phyloP scores from a whole-genome alignment of 2,888 invertebrate genomes.

The Apamea sordens region DNA sequence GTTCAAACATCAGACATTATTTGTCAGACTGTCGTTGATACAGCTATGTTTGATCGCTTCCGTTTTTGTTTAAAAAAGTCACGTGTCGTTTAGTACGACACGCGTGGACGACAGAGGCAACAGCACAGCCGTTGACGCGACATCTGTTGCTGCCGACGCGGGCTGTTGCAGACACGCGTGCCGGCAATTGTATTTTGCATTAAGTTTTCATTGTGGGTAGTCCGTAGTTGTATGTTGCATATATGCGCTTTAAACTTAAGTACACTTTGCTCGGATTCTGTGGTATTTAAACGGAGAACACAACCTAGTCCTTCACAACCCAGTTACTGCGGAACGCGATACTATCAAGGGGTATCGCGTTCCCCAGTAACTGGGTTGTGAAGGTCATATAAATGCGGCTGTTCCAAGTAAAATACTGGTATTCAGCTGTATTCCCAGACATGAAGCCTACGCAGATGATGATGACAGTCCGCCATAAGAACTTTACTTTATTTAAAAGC shows the following conservation, averaged over 20 bases:
- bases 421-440: not conserved
- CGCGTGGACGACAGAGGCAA: no score
- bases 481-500: not conserved
- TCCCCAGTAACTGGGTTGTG: not conserved
- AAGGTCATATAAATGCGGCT: not conserved
- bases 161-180: no score
- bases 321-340: no score
- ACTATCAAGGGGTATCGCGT: not conserved
- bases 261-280: not conserved
- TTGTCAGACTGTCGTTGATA: constrained; percentile 6
- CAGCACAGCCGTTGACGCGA: no score
- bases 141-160: no score
- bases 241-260: not conserved
- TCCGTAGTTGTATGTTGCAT: not conserved
- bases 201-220: not conserved
- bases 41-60: constrained; percentile 32
- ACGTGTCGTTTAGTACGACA: constrained; percentile 29
- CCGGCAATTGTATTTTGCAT: constrained; percentile 18
- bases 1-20: constrained; percentile 41
- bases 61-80: constrained; percentile 44
- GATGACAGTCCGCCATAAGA: not conserved
- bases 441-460: not conserved
- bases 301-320: no score
- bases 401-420: not conserved
- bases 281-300: not conserved